Base-by-base conservation (phyloP, 2,888 invertebrate genomes). In the Strigamia transsilvanica region DNA sequence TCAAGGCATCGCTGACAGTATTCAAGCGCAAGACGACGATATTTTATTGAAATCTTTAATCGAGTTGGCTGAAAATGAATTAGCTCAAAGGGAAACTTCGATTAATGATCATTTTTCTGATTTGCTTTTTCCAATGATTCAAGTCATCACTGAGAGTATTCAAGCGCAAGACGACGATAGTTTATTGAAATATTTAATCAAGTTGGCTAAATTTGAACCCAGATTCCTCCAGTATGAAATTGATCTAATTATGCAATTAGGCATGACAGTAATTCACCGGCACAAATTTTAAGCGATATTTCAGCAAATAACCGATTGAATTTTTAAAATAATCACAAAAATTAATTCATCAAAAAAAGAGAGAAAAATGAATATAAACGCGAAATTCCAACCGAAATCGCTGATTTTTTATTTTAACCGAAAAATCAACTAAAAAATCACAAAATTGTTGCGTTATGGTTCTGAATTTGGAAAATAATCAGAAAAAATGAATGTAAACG, bases 21-120 rank as follows among this genome's bases (percentile, higher is more conserved):
- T 97, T 82, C 93, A 94, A 85, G 92, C 93, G 84, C 94, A 95
- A 34, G 97, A 98, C 87, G 98, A 98, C 87, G 93, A 96, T 38
- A 86, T 86, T 32, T 90, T 98, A 42, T 89, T 99, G 41, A 98
- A 99, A 89, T 93, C 96, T 85, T 90, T 99, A 56, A 96, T 98
- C 84, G 99, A 99, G 86, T 89, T 99, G 86, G 95, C 97, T 0
- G 98, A 99, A 89, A 92, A 93, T n/a, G n/a, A n/a, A n/a, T 90
- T 96, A 84, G 92, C 95, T 56, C 97, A 99, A 85, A 97, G 97
- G 87, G 98, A 99, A 87, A 91, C 93, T n/a, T 91, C 92, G 82
- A 93, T 98, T 83, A 93, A 96, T 85, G 95, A 94, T 88, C 94
- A 95, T 86, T 97, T 98, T 87, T 90, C 92, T 82, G 98, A 97